These are phyloP conservation scores for Peromyscus aztecus DNA, from an alignment of 2,797 vertebrate genomes.

Conservation along the genomic window DNA sequence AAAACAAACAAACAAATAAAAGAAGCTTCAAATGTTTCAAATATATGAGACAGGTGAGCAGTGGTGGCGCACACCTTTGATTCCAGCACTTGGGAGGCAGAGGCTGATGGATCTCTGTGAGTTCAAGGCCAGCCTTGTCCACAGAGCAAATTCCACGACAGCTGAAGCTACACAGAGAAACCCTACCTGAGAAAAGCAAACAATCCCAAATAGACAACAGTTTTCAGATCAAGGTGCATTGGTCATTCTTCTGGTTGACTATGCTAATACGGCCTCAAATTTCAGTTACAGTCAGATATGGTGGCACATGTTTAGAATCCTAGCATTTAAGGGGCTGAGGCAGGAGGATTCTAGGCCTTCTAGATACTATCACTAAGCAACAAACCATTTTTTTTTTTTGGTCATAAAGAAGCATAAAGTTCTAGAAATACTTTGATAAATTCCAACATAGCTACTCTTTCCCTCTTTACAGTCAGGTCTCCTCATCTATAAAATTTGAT, in stretches of 20 bases:
- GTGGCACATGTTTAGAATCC: neutral
- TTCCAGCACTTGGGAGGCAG: too few species aligned
- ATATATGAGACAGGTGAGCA: neutral
- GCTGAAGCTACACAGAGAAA: neutral
- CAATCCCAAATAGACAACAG: neutral
- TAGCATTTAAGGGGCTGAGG: neutral
- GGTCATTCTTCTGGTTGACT: neutral
- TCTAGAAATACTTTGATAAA: constrained; percentile 41
- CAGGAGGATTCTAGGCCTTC: neutral
- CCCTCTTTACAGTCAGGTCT: neutral
- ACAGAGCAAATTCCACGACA: neutral
- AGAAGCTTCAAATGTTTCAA: constrained; percentile 16
- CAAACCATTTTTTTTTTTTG: neutral
- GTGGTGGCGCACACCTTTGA: too few species aligned
- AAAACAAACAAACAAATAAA: neutral
- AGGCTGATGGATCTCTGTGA: neutral
- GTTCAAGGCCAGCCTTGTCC: neutral
- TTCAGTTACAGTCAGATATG: neutral
- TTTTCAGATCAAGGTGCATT: constrained; percentile 6
- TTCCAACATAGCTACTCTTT: constrained; percentile 30
- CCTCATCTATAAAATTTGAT: neutral
- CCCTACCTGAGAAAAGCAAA: constrained; percentile 36
- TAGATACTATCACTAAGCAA: neutral
- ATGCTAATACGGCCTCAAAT: neutral
- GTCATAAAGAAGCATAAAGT: constrained; percentile 34